phyloP scores from a whole-genome alignment of 2,888 invertebrate species.

The Trichopoda pennipes region DNA sequence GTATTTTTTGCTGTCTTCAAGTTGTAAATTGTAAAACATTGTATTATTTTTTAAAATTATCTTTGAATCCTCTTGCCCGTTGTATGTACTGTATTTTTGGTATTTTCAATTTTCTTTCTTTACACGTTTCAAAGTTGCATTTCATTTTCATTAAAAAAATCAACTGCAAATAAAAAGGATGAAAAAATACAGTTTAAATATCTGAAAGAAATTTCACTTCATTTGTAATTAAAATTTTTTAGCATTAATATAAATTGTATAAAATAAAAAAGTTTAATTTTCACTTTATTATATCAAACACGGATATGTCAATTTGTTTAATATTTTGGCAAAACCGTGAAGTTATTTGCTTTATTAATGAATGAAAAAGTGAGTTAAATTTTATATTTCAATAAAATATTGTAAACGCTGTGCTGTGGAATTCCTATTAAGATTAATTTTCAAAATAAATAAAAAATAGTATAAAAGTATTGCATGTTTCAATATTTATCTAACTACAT shows the following conservation, averaged over 20 bases:
- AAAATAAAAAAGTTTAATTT: conserved; percentile 34
- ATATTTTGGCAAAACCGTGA: conserved; percentile 22
- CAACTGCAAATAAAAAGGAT: conserved; percentile 49
- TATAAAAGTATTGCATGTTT: too few species aligned
- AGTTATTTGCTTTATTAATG: background rate
- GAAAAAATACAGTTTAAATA: conserved; percentile 34
- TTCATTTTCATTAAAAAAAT: conserved; percentile 17
- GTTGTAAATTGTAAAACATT: background rate
- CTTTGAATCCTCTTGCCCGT: conserved; percentile 10
- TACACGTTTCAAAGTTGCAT: conserved; percentile 9
- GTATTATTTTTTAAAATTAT: background rate
- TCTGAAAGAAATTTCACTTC: conserved; percentile 34
- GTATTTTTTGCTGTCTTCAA: background rate
- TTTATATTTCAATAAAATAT: too few species aligned
- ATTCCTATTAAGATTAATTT: too few species aligned
- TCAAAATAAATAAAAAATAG: too few species aligned
- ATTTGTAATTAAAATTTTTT: conserved; percentile 51
- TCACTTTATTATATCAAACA: conserved; percentile 11
- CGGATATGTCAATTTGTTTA: conserved; percentile 7
- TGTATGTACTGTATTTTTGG: conserved; percentile 25
- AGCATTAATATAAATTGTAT: background rate
- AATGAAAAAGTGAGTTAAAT: too few species aligned
- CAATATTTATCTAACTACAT: too few species aligned
- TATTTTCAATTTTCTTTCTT: conserved; percentile 30
- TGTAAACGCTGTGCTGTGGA: too few species aligned